Evolutionary conservation across 2,113 vertebrate genomes (phyloP).

Genomic region (Emberiza fucata): DNA sequence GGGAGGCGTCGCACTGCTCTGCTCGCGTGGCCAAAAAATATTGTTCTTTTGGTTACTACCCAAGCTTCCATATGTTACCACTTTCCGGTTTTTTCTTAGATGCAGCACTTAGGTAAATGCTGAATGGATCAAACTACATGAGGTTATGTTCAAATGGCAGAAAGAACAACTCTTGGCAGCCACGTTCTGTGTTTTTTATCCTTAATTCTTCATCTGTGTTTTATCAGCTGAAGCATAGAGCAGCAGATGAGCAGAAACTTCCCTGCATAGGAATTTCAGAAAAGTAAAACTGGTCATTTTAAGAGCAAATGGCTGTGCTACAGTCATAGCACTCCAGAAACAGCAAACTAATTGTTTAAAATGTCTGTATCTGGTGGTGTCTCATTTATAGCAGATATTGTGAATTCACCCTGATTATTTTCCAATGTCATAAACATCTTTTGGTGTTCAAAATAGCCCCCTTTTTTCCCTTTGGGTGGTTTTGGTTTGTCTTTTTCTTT

Average conservation of each 20-base stretch:
- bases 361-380: not conserved
- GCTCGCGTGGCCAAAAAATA: constrained; percentile 37
- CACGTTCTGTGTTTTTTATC: constrained; percentile 53
- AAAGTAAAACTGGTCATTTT: constrained; percentile 33
- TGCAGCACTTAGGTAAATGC: constrained; percentile 43
- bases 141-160: constrained; percentile 57
- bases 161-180: constrained; percentile 66
- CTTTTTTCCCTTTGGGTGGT: not conserved
- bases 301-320: not conserved
- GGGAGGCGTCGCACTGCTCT: not conserved
- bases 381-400: not conserved
- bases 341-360: not conserved
- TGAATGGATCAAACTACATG: constrained; percentile 44
- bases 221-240: constrained; percentile 70
- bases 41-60: constrained; percentile 48
- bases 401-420: not conserved
- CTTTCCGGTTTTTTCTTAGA: not conserved
- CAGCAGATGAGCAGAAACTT: constrained; percentile 66
- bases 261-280: constrained; percentile 26
- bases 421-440: not conserved
- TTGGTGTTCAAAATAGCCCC: not conserved
- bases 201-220: constrained; percentile 71
- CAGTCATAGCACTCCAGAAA: not conserved
- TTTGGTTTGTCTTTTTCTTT: not conserved
- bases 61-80: constrained; percentile 51